phyloP scores from a whole-genome alignment of 2,888 invertebrate genomes.

The Caenorhabditis afra region DNA sequence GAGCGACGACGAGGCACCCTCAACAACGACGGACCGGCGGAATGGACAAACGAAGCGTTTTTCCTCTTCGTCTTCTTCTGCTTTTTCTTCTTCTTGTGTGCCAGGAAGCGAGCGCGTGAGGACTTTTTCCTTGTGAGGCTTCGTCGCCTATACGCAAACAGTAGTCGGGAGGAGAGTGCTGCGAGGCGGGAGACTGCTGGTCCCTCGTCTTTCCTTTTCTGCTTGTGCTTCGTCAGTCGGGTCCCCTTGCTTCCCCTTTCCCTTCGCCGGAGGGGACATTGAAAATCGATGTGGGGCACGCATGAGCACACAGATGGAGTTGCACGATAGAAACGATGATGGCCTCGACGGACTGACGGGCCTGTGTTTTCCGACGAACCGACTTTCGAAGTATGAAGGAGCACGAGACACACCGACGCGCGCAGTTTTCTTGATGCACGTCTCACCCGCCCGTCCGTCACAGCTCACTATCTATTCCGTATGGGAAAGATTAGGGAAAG shows the following conservation, averaged over 20 bases:
- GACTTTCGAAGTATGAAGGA: conserved; percentile 42
- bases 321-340: conserved; percentile 57
- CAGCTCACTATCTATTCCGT: conserved; percentile 51
- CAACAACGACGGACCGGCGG: conserved; percentile 36
- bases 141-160: conserved; percentile 46
- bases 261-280: conserved; percentile 49
- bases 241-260: conserved; percentile 38
- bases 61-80: too few species aligned
- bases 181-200: conserved; percentile 24
- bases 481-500: conserved; percentile 17
- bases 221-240: conserved; percentile 49
- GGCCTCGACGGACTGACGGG: conserved; percentile 10
- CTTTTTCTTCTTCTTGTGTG: conserved; percentile 25
- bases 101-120: conserved; percentile 31
- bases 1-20: conserved; percentile 15
- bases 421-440: conserved; percentile 46
- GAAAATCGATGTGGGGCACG: conserved; percentile 60
- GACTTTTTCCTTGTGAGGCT: conserved; percentile 21
- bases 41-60: conserved; percentile 40
- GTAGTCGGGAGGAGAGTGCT: conserved; percentile 42
- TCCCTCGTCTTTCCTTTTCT: conserved; percentile 39
- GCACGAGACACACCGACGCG: conserved; percentile 44
- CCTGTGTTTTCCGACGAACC: conserved; percentile 53
- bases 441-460: conserved; percentile 32
- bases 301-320: conserved; percentile 60